Conservation (phyloP, 2,888 invertebrate genomes). For the Coelopa pilipes region DNA sequence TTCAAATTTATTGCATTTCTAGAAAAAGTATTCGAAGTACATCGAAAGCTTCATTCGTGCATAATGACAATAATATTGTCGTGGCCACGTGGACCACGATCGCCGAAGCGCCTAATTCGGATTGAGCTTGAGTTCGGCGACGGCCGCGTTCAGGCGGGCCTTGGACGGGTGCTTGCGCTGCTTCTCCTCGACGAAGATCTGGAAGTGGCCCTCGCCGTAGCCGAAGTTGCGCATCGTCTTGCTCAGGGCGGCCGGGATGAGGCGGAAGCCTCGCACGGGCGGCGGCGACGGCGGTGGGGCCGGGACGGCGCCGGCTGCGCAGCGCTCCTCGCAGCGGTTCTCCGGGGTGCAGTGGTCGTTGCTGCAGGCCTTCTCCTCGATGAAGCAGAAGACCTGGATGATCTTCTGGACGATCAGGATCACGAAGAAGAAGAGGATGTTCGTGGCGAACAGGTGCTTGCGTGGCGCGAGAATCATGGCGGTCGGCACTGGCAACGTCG, state of each 20-base stretch:
- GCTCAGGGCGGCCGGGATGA: slow-evolving; percentile 53
- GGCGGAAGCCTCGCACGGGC: slow-evolving; percentile 48
- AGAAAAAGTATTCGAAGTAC: too few relatives aligned
- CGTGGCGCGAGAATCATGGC: slow-evolving; percentile 53
- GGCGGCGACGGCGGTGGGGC: slow-evolving; percentile 33
- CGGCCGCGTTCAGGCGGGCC: slow-evolving; percentile 54
- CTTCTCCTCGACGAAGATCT: slow-evolving; percentile 60
- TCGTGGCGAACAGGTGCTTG: slow-evolving; percentile 56
- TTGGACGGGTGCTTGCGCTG: slow-evolving; percentile 51
- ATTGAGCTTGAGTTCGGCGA: slow-evolving; percentile 57
- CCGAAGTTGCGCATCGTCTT: slow-evolving; percentile 56
- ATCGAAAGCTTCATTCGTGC: too few relatives aligned
- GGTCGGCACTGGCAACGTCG: neutral
- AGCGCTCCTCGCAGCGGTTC: slow-evolving; percentile 41
- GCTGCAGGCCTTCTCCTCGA: slow-evolving; percentile 50
- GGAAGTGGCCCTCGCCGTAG: slow-evolving; percentile 59
- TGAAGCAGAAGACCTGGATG: slow-evolving; percentile 55
- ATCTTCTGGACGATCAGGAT: slow-evolving; percentile 56
- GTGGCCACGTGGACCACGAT: too few relatives aligned
- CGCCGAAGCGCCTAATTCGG: slow-evolving; percentile 35
- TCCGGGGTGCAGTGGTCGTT: slow-evolving; percentile 38
- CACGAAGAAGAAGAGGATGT: slow-evolving; percentile 53
- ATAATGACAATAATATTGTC: too few relatives aligned
- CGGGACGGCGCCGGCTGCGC: slow-evolving; percentile 11
- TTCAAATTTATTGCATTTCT: too few relatives aligned